Evolutionary conservation across 2,888 invertebrate species (phyloP).

Genomic region (Ophioninae sp.): DNA sequence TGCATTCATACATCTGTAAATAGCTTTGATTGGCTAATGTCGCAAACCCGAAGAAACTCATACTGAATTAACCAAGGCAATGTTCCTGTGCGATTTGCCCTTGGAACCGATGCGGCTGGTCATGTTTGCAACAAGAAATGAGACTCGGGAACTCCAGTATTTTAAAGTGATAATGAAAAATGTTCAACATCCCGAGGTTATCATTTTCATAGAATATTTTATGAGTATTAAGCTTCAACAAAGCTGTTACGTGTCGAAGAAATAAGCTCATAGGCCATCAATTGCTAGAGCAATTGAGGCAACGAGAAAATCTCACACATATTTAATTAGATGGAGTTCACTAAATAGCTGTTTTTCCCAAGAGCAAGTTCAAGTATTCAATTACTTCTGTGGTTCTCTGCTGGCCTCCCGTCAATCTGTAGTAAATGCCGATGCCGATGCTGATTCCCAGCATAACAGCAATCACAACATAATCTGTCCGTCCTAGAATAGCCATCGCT

Average conservation of each 20-base stretch:
- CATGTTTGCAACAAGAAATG: too few species aligned
- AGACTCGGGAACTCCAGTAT: too few species aligned
- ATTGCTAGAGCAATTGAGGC: background rate
- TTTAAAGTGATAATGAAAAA: background rate
- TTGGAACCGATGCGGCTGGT: too few species aligned
- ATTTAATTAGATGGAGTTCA: background rate
- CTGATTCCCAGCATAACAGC: conserved; percentile 87
- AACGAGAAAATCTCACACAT: background rate
- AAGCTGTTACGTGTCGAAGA: background rate
- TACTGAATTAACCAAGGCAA: too few species aligned
- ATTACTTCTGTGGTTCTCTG: conserved; percentile 91
- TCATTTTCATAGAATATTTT: background rate
- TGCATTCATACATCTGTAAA: too few species aligned
- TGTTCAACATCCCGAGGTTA: background rate
- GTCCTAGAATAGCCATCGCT: conserved; percentile 81
- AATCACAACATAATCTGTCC: conserved; percentile 90
- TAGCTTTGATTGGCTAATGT: too few species aligned
- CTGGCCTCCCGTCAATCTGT: conserved; percentile 91
- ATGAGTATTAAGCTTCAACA: background rate
- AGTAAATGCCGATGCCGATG: conserved; percentile 91
- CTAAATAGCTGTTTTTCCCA: background rate
- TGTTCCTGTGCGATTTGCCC: too few species aligned
- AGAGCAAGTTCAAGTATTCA: conserved; percentile 41
- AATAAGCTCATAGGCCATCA: conserved; percentile 15
- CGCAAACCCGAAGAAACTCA: too few species aligned